These are phyloP conservation scores for Leucophenga maculata DNA, from an alignment of 2,888 invertebrate species.

Conservation along the genomic window DNA sequence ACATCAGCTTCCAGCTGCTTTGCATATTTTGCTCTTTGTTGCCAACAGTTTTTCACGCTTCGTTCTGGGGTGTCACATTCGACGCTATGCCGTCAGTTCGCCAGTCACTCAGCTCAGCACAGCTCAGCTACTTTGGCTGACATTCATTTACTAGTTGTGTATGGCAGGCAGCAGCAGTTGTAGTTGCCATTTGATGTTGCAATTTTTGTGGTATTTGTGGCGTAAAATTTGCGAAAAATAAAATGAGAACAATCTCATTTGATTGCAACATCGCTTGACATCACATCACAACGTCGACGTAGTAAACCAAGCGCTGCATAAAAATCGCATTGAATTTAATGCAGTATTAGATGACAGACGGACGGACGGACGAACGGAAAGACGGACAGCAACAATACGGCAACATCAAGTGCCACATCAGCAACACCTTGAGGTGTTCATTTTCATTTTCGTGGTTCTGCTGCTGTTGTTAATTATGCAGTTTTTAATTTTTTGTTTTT, in stretches of 20 bases:
- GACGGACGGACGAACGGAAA: background rate
- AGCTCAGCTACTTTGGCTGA: conserved; percentile 36
- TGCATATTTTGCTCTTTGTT: background rate
- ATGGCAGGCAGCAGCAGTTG: background rate
- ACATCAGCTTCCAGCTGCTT: conserved; percentile 45
- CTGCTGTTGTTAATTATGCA: conserved; percentile 49
- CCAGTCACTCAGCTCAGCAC: conserved; percentile 38
- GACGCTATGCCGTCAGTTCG: conserved; percentile 51
- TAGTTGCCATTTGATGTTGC: conserved; percentile 45
- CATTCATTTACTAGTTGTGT: conserved; percentile 22
- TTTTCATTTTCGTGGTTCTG: conserved; percentile 58
- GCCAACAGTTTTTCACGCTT: conserved; percentile 5
- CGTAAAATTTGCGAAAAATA: conserved; percentile 59
- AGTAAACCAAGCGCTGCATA: background rate
- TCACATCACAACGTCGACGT: background rate
- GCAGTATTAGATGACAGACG: conserved; percentile 44
- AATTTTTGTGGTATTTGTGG: conserved; percentile 65
- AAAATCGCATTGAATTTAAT: conserved; percentile 58
- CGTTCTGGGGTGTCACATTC: conserved; percentile 56
- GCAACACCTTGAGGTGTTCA: conserved; percentile 61
- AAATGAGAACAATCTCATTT: conserved; percentile 58
- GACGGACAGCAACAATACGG: background rate
- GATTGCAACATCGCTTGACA: conserved; percentile 27
- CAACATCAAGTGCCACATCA: background rate
- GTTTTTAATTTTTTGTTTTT: background rate